Evolutionary conservation across 1,140 invertebrate genomes (phyloP).

Genomic region (Dendroctonus ponderosae): DNA sequence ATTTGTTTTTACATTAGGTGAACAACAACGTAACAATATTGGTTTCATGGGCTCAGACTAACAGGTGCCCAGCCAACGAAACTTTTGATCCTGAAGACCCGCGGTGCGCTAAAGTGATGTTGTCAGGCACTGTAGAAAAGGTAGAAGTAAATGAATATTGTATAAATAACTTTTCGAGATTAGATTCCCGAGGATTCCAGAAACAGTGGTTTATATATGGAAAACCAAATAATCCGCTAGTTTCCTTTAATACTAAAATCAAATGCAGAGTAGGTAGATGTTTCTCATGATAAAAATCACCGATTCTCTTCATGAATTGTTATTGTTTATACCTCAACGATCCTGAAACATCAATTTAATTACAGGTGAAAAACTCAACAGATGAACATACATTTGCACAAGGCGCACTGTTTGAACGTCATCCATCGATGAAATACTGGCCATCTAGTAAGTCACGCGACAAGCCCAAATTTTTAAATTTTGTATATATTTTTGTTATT

Average conservation of each 20-base stretch:
- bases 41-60: slow-evolving; percentile 66
- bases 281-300: too few relatives aligned
- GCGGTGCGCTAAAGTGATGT: slow-evolving; percentile 70
- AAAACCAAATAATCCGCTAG: too few relatives aligned
- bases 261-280: too few relatives aligned
- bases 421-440: slow-evolving; percentile 57
- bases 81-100: slow-evolving; percentile 77
- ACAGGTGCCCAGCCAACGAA: slow-evolving; percentile 63
- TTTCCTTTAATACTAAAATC: too few relatives aligned
- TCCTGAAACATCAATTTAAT: slow-evolving; percentile 9
- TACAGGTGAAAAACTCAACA: slow-evolving; percentile 59
- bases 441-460: slow-evolving; percentile 43
- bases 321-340: too few relatives aligned
- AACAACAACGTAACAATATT: slow-evolving; percentile 66
- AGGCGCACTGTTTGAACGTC: slow-evolving; percentile 64
- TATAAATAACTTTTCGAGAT: neutral
- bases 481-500: slow-evolving; percentile 5
- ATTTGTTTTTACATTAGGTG: slow-evolving; percentile 53
- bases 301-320: too few relatives aligned
- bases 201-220: too few relatives aligned
- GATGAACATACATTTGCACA: slow-evolving; percentile 62
- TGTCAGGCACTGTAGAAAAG: slow-evolving; percentile 67
- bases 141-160: slow-evolving; percentile 57
- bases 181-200: too few relatives aligned
- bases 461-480: slow-evolving; percentile 5